Conservation (phyloP, 2,113 vertebrate species). For the Amazona vittata region DNA sequence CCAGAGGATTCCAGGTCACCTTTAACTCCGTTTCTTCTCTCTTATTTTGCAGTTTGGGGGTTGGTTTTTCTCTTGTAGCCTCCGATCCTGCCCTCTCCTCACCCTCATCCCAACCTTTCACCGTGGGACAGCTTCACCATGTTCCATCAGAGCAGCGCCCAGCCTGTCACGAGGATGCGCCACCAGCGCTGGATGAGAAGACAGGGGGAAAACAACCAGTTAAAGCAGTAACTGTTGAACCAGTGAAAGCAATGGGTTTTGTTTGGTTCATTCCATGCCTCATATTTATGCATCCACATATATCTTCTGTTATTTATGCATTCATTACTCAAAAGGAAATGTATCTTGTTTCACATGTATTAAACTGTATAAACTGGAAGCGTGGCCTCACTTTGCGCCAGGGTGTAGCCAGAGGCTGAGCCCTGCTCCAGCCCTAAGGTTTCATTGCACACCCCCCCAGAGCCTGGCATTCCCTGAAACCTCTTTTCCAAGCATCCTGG, state of each 20-base stretch:
- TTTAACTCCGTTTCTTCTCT: background rate
- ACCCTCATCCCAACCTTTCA: background rate
- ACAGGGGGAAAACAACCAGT: background rate
- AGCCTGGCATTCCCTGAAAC: background rate
- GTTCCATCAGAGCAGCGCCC: background rate
- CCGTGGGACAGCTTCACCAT: fast-evolving
- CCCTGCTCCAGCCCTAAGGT: background rate
- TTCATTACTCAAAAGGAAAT: constrained; percentile 66
- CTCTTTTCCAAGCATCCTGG: background rate
- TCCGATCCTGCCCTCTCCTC: background rate
- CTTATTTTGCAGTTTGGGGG: background rate
- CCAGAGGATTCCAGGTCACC: background rate
- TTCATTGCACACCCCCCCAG: background rate
- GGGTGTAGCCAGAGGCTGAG: background rate
- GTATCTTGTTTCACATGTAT: constrained; percentile 74
- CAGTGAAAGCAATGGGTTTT: background rate
- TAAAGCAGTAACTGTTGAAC: background rate
- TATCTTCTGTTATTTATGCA: constrained; percentile 71
- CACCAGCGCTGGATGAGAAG: background rate
- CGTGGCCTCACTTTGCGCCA: constrained; percentile 48
- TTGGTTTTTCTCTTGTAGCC: background rate
- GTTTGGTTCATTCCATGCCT: constrained; percentile 40
- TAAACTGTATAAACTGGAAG: constrained; percentile 74
- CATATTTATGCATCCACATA: constrained; percentile 68
- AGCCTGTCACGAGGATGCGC: background rate